Conservation (phyloP, 1,140 invertebrate species). For the Batillaria attramentaria region DNA sequence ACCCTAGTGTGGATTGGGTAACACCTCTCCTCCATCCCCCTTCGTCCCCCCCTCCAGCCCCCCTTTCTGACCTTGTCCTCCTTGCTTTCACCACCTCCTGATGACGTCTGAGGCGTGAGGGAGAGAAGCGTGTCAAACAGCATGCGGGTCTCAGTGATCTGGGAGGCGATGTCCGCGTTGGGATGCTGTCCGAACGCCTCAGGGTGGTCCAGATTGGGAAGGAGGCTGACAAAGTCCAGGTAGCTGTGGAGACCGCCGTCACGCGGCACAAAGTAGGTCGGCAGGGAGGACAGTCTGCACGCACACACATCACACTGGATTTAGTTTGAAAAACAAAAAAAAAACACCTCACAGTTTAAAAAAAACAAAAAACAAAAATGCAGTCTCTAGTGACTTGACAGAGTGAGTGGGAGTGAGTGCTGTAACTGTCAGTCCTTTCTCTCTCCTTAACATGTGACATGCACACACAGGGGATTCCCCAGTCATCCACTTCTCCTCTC, state of each 20-base stretch:
- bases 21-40: too few species aligned
- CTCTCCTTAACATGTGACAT: too few species aligned
- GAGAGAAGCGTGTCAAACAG: constrained; percentile 72
- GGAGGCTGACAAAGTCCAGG: constrained; percentile 81
- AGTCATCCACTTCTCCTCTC: too few species aligned
- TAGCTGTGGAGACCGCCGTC: constrained; percentile 85
- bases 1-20: too few species aligned
- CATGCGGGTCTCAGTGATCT: constrained; percentile 71
- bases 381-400: too few species aligned
- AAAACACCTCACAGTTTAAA: too few species aligned
- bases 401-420: too few species aligned
- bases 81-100: constrained; percentile 59
- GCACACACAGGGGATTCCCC: too few species aligned
- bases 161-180: constrained; percentile 73
- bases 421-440: too few species aligned
- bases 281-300: constrained; percentile 55
- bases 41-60: too few species aligned
- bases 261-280: constrained; percentile 84
- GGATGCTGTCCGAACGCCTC: constrained; percentile 81
- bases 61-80: constrained; percentile 67
- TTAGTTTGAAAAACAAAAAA: not conserved
- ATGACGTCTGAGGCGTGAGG: constrained; percentile 67
- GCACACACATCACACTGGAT: constrained; percentile 8
- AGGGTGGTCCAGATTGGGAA: constrained; percentile 84
- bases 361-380: too few species aligned